A percentile compares a stretch with the other conserved stretches of the same genome.
Evolutionary conservation across 2,888 invertebrate species (phyloP).

Genomic region (Phymatocera aterrima): DNA sequence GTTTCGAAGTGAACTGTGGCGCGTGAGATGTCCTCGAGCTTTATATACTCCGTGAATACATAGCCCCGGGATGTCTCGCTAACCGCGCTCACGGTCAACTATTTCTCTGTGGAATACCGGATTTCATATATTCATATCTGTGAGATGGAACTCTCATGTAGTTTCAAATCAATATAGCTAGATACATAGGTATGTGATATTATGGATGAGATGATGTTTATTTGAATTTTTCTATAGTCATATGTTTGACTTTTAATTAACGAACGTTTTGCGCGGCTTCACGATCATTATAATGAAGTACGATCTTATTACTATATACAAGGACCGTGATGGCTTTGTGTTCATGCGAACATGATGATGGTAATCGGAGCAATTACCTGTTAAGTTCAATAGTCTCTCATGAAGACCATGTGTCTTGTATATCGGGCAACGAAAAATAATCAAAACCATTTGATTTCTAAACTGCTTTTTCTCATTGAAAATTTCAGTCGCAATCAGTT

Average conservation of each 20-base stretch:
- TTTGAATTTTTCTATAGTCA: not conserved
- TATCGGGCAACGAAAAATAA: no score
- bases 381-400: not conserved
- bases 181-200: not conserved
- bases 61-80: constrained; percentile 8
- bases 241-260: no score
- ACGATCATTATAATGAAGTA: not conserved
- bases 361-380: not conserved
- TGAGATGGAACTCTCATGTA: not conserved
- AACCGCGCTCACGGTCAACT: constrained; percentile 22
- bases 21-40: constrained; percentile 5
- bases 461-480: no score
- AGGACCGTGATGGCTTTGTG: not conserved
- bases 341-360: not conserved
- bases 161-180: not conserved
- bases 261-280: no score
- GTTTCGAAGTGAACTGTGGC: constrained; percentile 1
- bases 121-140: not conserved
- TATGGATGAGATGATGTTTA: not conserved
- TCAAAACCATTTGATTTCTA: no score
- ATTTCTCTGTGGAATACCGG: not conserved
- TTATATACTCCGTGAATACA: constrained; percentile 25
- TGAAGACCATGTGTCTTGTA: no score
- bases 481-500: no score
- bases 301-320: not conserved